Evolutionary conservation across 2,888 invertebrate genomes (phyloP), one percentile per base, ranked within the genome.

Genomic region (Cataglyphis albicans): DNA sequence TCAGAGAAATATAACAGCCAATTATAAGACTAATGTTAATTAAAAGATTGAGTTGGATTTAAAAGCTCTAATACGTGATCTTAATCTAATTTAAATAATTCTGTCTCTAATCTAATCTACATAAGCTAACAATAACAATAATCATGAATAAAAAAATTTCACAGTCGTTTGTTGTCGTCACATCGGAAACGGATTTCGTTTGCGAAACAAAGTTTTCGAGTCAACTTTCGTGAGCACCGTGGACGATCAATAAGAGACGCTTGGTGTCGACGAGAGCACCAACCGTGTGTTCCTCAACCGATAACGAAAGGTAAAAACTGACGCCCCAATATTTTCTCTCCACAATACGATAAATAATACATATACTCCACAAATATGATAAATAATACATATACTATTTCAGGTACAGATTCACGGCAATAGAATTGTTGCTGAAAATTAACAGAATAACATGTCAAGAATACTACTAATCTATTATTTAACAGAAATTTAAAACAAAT

Each of bases 221-320:
- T 73, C 59, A 83, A 78, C 67, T 84, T 84, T 44, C 76, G 64
- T 63, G 55, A 38, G 63, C 67, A 84, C 78, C 72, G 78, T 82
- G 64, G 61, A 83, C 83, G 84, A 84, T 84, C 84, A 84, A 84
- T 84, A 84, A 83, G 83, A 78, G 76, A 83, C 72, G 61, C 61
- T 84, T 41, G 68, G 68, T 84, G 67, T 78, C 72, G 75, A 83
- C 76, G 65, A 59, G 82, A 74, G 25, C 57, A 57, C 52, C 73
- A 32, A 61, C 72, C 32, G 38, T 70, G 59, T 65, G 41, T 41
- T 76, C 57, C 72, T 65, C 76, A 48, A 72, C 64, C 82, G 82
- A 84, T 84, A 84, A 82, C 68, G 73, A 57, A 74, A 55, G 29
- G 41, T 70, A 52, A 74, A 83, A 83, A 44, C 57, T 41, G 25